Evolutionary conservation across 2,113 vertebrate genomes (phyloP).

Genomic region (Camelus dromedarius): DNA sequence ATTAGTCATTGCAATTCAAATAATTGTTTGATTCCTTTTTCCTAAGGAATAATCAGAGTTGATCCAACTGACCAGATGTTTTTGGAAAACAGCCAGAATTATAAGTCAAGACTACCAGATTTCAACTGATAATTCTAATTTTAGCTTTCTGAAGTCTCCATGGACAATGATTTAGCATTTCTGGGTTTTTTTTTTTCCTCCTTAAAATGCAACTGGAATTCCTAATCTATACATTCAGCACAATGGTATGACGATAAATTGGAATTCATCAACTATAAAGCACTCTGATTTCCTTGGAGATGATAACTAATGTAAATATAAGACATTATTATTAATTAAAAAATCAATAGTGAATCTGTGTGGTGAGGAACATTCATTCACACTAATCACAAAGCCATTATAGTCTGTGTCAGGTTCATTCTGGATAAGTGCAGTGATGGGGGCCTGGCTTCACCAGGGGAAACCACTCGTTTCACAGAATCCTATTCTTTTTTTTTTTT

Average conservation of each 20-base stretch:
- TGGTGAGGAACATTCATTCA: neutral
- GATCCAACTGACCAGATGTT: slow-evolving; percentile 25
- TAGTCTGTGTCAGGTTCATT: neutral
- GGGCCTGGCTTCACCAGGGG: neutral
- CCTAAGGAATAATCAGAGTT: slow-evolving; percentile 34
- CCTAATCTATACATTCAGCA: neutral
- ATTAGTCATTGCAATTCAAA: neutral
- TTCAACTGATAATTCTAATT: slow-evolving; percentile 41
- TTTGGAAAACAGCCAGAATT: neutral
- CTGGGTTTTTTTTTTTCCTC: neutral
- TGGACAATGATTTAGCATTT: neutral
- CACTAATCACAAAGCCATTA: slow-evolving; percentile 49
- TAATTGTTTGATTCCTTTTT: neutral
- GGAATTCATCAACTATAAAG: slow-evolving; percentile 29
- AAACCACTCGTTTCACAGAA: neutral
- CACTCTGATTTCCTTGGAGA: slow-evolving; percentile 37
- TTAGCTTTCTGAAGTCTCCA: neutral
- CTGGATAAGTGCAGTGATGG: fast-evolving
- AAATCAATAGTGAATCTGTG: slow-evolving; percentile 48
- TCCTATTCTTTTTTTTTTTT: neutral
- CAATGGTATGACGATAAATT: slow-evolving; percentile 11
- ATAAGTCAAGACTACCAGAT: neutral
- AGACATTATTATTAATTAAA: slow-evolving; percentile 62
- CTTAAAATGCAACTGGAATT: slow-evolving; percentile 28
- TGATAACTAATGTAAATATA: neutral